Conservation (phyloP, 2,888 invertebrate genomes). For the Ennomos erosarius region DNA sequence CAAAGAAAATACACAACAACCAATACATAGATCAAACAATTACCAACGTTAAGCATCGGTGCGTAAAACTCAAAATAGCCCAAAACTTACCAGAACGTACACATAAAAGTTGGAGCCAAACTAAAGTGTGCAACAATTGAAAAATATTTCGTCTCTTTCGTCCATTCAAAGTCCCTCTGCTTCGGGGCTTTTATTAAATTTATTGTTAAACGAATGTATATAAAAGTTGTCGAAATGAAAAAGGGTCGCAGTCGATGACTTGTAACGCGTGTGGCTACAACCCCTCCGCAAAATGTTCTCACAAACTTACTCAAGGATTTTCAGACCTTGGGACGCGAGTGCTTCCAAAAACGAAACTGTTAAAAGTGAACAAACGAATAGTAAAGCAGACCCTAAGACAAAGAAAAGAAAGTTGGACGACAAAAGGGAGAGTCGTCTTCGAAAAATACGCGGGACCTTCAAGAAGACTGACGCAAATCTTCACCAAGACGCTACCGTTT, state of each 20-base stretch:
- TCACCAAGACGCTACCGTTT: slow-evolving; percentile 85
- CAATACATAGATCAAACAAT: slow-evolving; percentile 39
- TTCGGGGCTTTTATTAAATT: slow-evolving; percentile 81
- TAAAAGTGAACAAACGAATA: slow-evolving; percentile 44
- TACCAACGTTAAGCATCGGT: slow-evolving; percentile 33
- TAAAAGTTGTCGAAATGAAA: slow-evolving; percentile 80
- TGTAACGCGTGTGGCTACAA: slow-evolving; percentile 64
- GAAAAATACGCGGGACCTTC: slow-evolving; percentile 77
- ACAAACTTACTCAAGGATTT: slow-evolving; percentile 81
- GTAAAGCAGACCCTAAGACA: slow-evolving; percentile 46
- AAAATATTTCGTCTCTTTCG: slow-evolving; percentile 83
- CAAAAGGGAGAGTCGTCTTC: slow-evolving; percentile 71
- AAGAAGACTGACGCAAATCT: slow-evolving; percentile 63
- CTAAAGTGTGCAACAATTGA: slow-evolving; percentile 84
- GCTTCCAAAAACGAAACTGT: slow-evolving; percentile 53
- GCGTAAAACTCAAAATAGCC: slow-evolving; percentile 44
- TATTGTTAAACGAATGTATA: slow-evolving; percentile 83
- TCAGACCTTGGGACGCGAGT: slow-evolving; percentile 87
- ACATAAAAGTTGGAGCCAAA: slow-evolving; percentile 44
- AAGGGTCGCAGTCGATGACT: slow-evolving; percentile 75
- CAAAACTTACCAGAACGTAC: slow-evolving; percentile 25
- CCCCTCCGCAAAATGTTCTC: slow-evolving; percentile 65
- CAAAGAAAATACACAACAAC: slow-evolving; percentile 40
- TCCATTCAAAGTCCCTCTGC: slow-evolving; percentile 81
- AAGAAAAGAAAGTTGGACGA: slow-evolving; percentile 60